Evolutionary conservation across 2,113 vertebrate species (phyloP).

Genomic region (Corapipo altera): DNA sequence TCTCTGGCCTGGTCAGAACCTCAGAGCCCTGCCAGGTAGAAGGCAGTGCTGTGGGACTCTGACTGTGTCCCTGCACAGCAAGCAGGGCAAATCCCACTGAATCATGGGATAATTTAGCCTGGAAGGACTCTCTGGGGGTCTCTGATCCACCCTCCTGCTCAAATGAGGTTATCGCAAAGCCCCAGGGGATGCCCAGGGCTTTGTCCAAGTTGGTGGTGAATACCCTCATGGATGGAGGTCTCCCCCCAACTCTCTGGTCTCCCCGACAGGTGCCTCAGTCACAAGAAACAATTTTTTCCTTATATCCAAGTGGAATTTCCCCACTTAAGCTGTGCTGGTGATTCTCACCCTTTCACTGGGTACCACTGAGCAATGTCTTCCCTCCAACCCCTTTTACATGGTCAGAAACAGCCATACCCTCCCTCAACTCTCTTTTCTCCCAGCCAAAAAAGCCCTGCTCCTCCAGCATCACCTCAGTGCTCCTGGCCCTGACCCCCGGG

Average conservation of each 20-base stretch:
- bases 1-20: background rate
- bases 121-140: background rate
- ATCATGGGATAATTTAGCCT: background rate
- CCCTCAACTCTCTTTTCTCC: background rate
- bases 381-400: background rate
- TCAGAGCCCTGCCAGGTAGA: background rate
- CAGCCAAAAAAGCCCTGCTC: background rate
- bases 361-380: background rate
- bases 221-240: background rate
- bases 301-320: background rate
- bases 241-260: background rate
- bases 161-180: background rate
- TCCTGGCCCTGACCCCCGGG: background rate
- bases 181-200: background rate
- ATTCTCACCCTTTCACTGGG: background rate
- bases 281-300: background rate
- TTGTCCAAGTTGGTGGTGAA: background rate
- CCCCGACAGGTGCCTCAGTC: background rate
- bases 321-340: background rate
- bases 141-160: background rate
- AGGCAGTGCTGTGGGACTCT: background rate
- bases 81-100: background rate
- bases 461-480: background rate
- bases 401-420: background rate
- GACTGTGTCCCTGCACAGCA: accelerated